Base-by-base conservation (phyloP, 2,113 vertebrate species). In the Rhinolophus sinicus region DNA sequence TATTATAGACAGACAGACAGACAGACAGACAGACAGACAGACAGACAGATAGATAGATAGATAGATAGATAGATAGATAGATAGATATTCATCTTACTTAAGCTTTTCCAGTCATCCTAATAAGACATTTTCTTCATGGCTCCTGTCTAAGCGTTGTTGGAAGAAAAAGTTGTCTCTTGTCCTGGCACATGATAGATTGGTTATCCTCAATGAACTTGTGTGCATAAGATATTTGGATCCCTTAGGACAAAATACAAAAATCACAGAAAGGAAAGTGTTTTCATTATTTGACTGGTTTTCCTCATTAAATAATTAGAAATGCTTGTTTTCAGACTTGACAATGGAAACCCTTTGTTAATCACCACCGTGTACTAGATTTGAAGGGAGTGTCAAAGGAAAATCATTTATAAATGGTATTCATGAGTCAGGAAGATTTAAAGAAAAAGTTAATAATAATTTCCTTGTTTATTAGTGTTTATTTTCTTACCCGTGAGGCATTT, bases 401-500 rank as follows among this genome's bases (percentile, higher is more conserved):
- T 90, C 92, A 80, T 80, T 87, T 92, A 65, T 95, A 58, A 95
- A 95, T 82, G 18, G 67, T 52, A 73, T 87, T 89, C 58, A 50
- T 73, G 73, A 72, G 16, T 96, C 44, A 69, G 47, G 58, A 95
- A 96, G 30, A 73, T 82, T 88, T 88, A 85, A 93, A 93, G 56
- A 89, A 92, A 96, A 85, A 80, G 35, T 90, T 93, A 78, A 80
- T 91, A 78, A 80, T 91, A n/a, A 93, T 92, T 90, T 86, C 21
- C 33, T 97, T 88, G 22, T 44, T 38, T 85, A 85, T 85, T 93
- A 73, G 80, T 93, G 38, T 90, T 69, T 92, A 52, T 92, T 87
- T 92, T 81, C 56, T 93, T 92, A 95, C 33, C 54, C 26, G n/a
- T 94, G 69, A 96, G 47, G 24, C 52, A 82, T 95, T 91, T 95